Percentiles rank a stretch among this genome's conserved stretches.
Conservation (phyloP, 2,797 vertebrate genomes). For the Momotus momota region DNA sequence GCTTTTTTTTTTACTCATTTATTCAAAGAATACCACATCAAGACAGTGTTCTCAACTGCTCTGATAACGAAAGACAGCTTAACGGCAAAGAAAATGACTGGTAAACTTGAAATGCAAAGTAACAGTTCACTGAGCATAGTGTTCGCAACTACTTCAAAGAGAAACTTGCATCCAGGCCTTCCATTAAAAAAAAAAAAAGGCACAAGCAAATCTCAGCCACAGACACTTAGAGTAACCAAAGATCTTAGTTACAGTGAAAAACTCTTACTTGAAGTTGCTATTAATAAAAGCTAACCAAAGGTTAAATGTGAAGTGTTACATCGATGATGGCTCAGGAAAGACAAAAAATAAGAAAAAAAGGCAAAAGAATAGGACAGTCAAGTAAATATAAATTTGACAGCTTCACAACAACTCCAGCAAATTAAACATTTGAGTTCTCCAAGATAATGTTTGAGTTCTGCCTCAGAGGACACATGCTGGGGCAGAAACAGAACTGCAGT, state of each 20-base stretch:
- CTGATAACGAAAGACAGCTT: background rate
- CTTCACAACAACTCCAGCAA: background rate
- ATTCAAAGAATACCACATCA: background rate
- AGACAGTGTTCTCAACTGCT: background rate
- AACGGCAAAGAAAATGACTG: background rate
- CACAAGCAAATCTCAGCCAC: background rate
- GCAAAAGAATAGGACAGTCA: background rate
- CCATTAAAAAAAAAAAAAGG: background rate
- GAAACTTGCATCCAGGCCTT: background rate
- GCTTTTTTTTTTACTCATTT: background rate
- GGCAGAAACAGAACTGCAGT: background rate
- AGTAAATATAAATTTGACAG: rapidly evolving
- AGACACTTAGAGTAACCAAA: background rate
- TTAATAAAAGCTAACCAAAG: background rate
- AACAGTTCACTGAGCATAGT: background rate
- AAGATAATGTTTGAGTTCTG: background rate
- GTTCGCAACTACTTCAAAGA: background rate
- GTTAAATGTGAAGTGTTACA: background rate
- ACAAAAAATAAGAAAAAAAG: no score
- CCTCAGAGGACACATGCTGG: background rate
- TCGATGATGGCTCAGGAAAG: background rate
- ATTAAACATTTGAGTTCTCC: background rate
- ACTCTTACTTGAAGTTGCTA: background rate
- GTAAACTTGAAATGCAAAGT: background rate
- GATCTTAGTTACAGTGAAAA: background rate